phyloP scores from a whole-genome alignment of 2,888 invertebrate genomes.

The Matsumyia berberina region DNA sequence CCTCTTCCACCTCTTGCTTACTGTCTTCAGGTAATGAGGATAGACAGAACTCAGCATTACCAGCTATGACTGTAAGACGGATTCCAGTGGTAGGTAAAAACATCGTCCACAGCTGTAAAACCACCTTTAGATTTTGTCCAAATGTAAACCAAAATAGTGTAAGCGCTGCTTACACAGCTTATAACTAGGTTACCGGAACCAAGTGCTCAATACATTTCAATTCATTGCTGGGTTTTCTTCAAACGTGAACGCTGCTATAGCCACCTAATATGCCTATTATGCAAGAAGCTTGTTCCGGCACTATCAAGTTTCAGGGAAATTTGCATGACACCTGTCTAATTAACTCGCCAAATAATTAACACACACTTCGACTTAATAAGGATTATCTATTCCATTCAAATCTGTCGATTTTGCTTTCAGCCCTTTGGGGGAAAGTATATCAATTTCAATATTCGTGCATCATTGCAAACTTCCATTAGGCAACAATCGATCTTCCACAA shows the following conservation, averaged over 20 bases:
- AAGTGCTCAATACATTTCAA: no score
- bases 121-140: no score
- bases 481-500: slow-evolving; percentile 32
- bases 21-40: no score
- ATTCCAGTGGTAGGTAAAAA: no score
- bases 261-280: background rate
- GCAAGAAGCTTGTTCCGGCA: background rate
- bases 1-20: no score
- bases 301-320: slow-evolving; percentile 5
- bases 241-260: background rate
- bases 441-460: background rate
- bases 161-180: no score
- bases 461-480: background rate
- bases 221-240: no score
- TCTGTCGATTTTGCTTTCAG: background rate
- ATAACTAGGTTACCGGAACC: no score
- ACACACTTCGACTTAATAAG: background rate
- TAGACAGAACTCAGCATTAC: no score
- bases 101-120: no score
- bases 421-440: background rate
- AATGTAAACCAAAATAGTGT: no score
- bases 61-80: no score
- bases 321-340: slow-evolving; percentile 3
- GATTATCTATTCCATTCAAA: slow-evolving; percentile 4
- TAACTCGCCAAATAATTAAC: background rate